Conservation (phyloP, 2,888 invertebrate species). For the Drosophila cognata region DNA sequence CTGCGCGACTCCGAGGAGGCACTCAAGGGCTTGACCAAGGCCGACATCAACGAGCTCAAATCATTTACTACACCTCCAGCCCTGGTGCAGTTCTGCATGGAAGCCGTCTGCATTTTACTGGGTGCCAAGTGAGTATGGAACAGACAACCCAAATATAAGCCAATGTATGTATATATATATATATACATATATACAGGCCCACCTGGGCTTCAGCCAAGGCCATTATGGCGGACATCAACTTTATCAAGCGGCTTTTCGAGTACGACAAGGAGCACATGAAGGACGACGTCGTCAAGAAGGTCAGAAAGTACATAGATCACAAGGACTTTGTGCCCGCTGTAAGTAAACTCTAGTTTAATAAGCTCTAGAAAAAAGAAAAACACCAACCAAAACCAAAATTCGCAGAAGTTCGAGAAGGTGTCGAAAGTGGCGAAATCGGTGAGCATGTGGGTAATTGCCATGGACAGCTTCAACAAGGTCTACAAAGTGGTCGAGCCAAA, state of each 20-base stretch:
- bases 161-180: neutral
- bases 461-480: slow-evolving; percentile 95
- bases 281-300: slow-evolving; percentile 90
- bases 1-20: slow-evolving; percentile 94
- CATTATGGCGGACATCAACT: slow-evolving; percentile 92
- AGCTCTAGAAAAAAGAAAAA: neutral
- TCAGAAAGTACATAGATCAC: slow-evolving; percentile 93
- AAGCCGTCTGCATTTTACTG: slow-evolving; percentile 94
- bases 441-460: slow-evolving; percentile 96
- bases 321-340: slow-evolving; percentile 94
- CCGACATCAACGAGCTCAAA: slow-evolving; percentile 95
- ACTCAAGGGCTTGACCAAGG: slow-evolving; percentile 93
- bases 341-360: slow-evolving; percentile 26
- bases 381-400: neutral
- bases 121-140: slow-evolving; percentile 89
- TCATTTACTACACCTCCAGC: slow-evolving; percentile 95
- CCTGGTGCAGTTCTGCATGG: slow-evolving; percentile 95
- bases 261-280: slow-evolving; percentile 95
- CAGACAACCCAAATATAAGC: neutral
- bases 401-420: slow-evolving; percentile 90
- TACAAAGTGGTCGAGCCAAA: slow-evolving; percentile 95
- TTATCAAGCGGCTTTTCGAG: slow-evolving; percentile 92
- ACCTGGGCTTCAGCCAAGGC: slow-evolving; percentile 95
- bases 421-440: slow-evolving; percentile 95
- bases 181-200: slow-evolving; percentile 86